phyloP scores from a whole-genome alignment of 2,113 vertebrate species.

The Cricetomys ansorgei region DNA sequence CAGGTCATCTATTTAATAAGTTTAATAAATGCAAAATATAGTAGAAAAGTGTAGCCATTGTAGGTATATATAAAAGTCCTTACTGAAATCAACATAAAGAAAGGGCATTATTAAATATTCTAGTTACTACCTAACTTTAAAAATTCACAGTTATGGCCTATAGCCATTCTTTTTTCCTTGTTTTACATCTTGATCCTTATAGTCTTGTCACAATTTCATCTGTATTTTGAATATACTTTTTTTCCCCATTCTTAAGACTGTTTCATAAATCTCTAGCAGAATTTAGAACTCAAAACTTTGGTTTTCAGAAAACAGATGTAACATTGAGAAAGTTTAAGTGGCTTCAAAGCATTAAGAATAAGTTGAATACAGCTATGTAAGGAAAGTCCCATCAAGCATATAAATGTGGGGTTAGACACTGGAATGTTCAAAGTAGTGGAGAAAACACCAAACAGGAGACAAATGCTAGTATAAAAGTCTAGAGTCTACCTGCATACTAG shows the following conservation, averaged over 20 bases:
- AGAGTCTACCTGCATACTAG: background rate
- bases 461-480: background rate
- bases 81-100: background rate
- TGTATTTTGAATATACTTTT: background rate
- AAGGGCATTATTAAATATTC: slow-evolving; percentile 10
- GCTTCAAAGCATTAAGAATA: background rate
- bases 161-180: background rate
- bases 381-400: background rate
- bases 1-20: slow-evolving; percentile 42
- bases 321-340: background rate
- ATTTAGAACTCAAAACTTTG: background rate
- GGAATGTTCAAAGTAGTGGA: background rate
- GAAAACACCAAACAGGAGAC: background rate
- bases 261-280: background rate
- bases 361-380: background rate
- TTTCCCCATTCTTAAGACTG: background rate
- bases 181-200: background rate
- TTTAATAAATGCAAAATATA: slow-evolving; percentile 70
- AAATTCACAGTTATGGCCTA: background rate
- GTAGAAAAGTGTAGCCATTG: slow-evolving; percentile 40
- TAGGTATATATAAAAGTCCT: background rate
- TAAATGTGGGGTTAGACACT: background rate
- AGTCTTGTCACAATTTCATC: background rate
- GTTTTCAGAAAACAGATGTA: background rate
- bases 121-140: background rate